Conservation (phyloP, 2,113 vertebrate species). For the Scomber colias region DNA sequence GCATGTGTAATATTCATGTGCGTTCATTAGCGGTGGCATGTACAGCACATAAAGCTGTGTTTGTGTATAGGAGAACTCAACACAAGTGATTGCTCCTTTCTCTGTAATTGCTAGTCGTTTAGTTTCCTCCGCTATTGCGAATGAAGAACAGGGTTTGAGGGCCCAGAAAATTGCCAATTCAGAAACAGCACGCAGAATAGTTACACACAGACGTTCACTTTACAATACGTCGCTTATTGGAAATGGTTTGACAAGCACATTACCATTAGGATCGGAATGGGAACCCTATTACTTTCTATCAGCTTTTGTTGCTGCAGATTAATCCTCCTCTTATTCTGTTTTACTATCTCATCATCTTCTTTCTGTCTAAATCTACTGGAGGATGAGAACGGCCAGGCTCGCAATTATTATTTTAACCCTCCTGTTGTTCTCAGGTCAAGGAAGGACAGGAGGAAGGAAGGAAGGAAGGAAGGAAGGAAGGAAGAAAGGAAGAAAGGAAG, state of each 20-base stretch:
- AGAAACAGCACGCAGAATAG: not conserved
- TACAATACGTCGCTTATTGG: not conserved
- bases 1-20: not conserved
- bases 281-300: not conserved
- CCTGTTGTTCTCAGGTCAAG: no score
- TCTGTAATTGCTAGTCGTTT: conserved; percentile 33
- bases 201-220: not conserved
- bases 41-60: not conserved
- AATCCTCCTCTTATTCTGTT: not conserved
- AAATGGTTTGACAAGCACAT: conserved; percentile 22
- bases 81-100: conserved; percentile 12
- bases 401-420: no score
- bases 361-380: not conserved
- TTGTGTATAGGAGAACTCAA: conserved; percentile 2
- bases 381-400: no score
- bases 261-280: not conserved
- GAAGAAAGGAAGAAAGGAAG: no score
- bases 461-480: no score
- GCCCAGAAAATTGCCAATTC: conserved; percentile 17
- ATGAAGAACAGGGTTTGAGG: conserved; percentile 1
- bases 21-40: not conserved
- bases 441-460: no score
- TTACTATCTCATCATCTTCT: not conserved
- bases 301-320: not conserved
- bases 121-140: conserved; percentile 2